Base-by-base conservation (phyloP, 2,797 vertebrate genomes). In the Agapornis canus region DNA sequence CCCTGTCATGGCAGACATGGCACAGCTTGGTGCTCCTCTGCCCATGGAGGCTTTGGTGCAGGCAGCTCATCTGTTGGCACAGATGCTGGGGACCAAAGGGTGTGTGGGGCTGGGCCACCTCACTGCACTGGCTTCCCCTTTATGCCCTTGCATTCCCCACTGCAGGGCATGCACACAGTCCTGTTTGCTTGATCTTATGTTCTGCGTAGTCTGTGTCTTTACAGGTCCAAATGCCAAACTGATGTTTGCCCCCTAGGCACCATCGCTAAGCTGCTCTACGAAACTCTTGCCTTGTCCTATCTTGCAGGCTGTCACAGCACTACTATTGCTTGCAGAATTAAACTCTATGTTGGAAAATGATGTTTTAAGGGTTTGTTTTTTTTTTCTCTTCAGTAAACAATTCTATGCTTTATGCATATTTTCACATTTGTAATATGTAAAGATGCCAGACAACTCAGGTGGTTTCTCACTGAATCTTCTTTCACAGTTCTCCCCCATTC, bases 131-230 rank as follows among this genome's bases (percentile, higher is more conserved):
- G 32, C 13, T 0, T 13, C 63, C 35, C 18, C 22, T 37, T 47
- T 51, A 59, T 35, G 35, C 40, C 31, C 31, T 20, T 13, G 29
- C 19, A 6, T 42, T 59, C 22, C 45, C 10, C 32, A 15, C 25
- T 0, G 1, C 49, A 15, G 77, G 32, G 22, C 14, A 29, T 6
- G 19, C 25, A 29, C 18, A 3, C 2, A 22, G 9, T 35, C 19
- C 32, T 13, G 3, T 47, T 59, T 25, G 25, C 57, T 57, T 17
- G 7, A 31, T 40, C 59, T 47, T 29, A 1, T 6, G 11, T 31
- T 52, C 39, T 11, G 20, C 31, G 13, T 17, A 31, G 35, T 8
- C 27, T 22, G 19, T 54, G 47, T 16, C 52, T 35, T 35, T 21
- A 23, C 25, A 4, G 1, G 10, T 75, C 37, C 56, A 49, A 42